Percentiles rank a stretch among this genome's conserved stretches.
These are phyloP conservation scores for Galeopterus variegatus DNA, from an alignment of 2,113 vertebrate species.

Conservation along the genomic window DNA sequence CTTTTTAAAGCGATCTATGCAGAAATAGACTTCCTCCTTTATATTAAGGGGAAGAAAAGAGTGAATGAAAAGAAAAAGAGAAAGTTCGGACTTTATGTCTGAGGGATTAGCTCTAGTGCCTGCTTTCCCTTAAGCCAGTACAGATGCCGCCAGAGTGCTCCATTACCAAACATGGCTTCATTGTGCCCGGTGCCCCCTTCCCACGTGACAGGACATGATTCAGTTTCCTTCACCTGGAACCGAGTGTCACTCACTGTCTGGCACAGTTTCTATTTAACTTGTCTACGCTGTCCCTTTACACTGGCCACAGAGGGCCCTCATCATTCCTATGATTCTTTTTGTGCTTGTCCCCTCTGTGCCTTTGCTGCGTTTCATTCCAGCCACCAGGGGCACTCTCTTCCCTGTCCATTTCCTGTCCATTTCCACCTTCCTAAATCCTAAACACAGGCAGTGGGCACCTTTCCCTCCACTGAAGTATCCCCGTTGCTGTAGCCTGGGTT, in stretches of 20 bases:
- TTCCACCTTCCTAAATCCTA: background rate
- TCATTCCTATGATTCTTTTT: background rate
- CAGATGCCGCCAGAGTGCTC: background rate
- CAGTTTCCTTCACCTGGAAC: background rate
- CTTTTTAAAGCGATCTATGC: constrained; percentile 36
- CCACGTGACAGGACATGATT: background rate
- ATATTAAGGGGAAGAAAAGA: constrained; percentile 1
- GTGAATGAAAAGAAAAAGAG: constrained; percentile 1
- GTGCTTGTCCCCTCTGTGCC: background rate
- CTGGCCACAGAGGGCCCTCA: background rate
- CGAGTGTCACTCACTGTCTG: background rate
- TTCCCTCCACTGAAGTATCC: background rate
- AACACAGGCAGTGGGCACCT: background rate
- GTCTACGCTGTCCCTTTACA: background rate
- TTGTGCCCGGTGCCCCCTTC: accelerated
- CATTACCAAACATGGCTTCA: background rate
- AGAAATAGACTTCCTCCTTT: constrained; percentile 58
- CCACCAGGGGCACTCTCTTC: background rate
- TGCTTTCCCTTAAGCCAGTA: background rate
- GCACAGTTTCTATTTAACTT: background rate
- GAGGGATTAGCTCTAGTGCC: background rate
- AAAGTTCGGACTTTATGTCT: background rate
- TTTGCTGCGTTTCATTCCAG: background rate
- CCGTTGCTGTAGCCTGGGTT: background rate
- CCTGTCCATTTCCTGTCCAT: background rate